Evolutionary conservation across 1,140 invertebrate species (phyloP), one percentile per base, ranked within the genome.

Genomic region (Drosophila fuyamai): DNA sequence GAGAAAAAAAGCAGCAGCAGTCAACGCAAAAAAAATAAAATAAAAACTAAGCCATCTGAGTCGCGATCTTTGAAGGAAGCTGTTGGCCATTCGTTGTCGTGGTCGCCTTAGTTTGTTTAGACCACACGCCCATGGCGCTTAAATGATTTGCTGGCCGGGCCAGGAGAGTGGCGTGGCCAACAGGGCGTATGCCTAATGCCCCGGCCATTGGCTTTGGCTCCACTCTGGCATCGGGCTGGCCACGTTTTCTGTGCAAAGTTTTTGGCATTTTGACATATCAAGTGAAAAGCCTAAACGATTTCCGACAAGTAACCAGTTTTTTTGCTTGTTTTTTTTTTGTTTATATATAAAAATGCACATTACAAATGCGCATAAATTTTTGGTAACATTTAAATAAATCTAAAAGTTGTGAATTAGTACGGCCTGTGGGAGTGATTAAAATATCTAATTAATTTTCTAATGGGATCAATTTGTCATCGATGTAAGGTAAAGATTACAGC

Each of bases 211-310:
- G 56, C 59, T 62, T 60, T 71, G 55, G 56, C 59, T 67, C 35
- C 50, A 32, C 66, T 54, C 40, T 60, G 65, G 27, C 62, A 47
- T 56, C 38, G 53, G 40, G 44, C 66, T n/a, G 29, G 66, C 67
- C 58, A 55, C 74, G 68, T 59, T 79, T 66, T 66, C 53, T 78
- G 65, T 63, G 80, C 76, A 80, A 63, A 62, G 38, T 77, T 89
- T 89, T 78, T 79, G 83, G 76, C 84, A 88, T 89, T 88, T 88
- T 88, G 83, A 88, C 83, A 88, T 89, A 89, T 89, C 84, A 88
- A 88, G 79, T 83, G 71, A 79, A 89, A 86, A 88, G 79, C 67
- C 79, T 77, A 70, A 73, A 46, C 80, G 79, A 89, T 88, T 88
- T 88, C 83, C 83, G 83, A 89, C 83, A 88, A 83, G 62, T 61